Base-by-base conservation (phyloP, 2,113 vertebrate species). In the Carollia perspicillata region DNA sequence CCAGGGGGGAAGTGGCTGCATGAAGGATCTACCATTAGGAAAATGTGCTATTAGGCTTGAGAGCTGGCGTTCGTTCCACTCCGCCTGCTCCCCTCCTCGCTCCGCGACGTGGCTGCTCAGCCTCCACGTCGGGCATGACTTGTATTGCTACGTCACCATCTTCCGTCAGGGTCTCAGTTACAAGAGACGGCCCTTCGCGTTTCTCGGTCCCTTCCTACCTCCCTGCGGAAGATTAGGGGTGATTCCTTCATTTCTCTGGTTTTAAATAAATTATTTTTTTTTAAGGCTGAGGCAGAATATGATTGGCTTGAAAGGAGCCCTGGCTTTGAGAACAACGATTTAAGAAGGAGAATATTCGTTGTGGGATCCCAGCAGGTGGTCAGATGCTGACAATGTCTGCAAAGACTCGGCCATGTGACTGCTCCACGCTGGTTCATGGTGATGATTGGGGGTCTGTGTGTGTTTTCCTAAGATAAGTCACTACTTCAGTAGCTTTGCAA, bases 321-420 rank as follows among this genome's bases (percentile, higher is more conserved):
- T 40, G 53, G 12, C 84, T 93, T 94, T 90, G 80, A 95, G 71
- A 94, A 75, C 35, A 86, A 26, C 42, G 84, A 20, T 89, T 83
- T 72, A 42, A 78, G 68, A 85, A 49, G 84, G 81, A 95, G 68
- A 85, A 13, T 80, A 18, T 84, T 66, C 80, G 68, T 92, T 72
- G 89, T 63, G 23, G 58, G 69, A 78, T 86, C n/a, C 49, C 51
- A 18, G 26, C 18, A 53, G 63, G 42, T 55, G 14, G 44, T 87
- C 55, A 94, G 78, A 77, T 91, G 40, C 79, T 91, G 49, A 12
- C 8, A 87, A 6, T 75, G 30, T 28, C 85, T 89, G 83, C 78
- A 40, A 60, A 86, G 37, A 30, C 35, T 44, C 30, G 16, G 42
- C 51, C 94, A 18, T 35, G 44, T 95, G 72, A 95, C 22, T 22